Evolutionary conservation across 2,113 vertebrate genomes (phyloP), one percentile per base, ranked within the genome.

Genomic region (Axis porcinus): DNA sequence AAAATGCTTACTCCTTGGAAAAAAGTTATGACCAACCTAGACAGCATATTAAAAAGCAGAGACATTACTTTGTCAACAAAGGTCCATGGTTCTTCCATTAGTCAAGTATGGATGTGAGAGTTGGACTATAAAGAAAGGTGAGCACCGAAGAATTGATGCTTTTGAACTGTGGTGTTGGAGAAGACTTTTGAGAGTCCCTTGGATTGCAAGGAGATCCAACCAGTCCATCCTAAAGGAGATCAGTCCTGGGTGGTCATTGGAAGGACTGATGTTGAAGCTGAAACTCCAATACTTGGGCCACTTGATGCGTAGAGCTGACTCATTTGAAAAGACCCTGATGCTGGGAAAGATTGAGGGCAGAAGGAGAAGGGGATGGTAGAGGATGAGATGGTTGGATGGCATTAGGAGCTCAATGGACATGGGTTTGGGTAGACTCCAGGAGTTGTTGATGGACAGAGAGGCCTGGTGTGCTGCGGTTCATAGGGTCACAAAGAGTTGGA

Each of bases 51-150:
- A 23, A 70, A 70, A 70, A 70, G 5, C 67, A 70, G 19, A 70
- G n/a, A 70, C 0, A 21, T 40, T 70, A 36, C 19, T 70, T 70
- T 36, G 5, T 6, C 19, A 40, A 40, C n/a, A 40, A 70, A 70
- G 1, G 10, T 23, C n/a, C 67, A 12, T 12, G 67, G 10, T 70
- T 40, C 21, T 40, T 23, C 67, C 19, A 6, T 1, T 70, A 3
- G n/a, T 36, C 19, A 23, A 0, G 0, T 23, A 40, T 36, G 5
- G n/a, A 70, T 70, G 4, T 36, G 0, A 70, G 4, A 70, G n/a
- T 67, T n/a, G 62, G 16, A 67, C 7, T 19, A 4, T 19, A n/a
- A 67, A 67, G 15, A 67, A 67, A 67, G 33, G 0, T 28, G 58
- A 60, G 5, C 9, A 0, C 19, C 0, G 5, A 40, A 70, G 67